These are phyloP conservation scores for Balanococcus diminutus DNA, from an alignment of 2,888 invertebrate species.

Conservation along the genomic window DNA sequence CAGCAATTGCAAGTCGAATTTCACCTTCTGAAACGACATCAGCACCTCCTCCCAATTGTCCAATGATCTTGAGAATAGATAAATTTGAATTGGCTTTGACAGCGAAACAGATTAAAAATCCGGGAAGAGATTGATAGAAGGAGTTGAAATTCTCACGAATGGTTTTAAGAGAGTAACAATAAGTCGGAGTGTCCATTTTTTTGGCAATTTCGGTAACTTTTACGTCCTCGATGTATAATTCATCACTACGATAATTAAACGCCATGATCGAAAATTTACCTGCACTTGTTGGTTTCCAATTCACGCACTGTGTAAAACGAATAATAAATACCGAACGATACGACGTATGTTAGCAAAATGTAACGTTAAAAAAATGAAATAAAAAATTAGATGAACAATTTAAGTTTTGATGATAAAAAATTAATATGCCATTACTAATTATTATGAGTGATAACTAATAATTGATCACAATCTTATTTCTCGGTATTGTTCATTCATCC, in stretches of 20 bases:
- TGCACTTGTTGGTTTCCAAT: background rate
- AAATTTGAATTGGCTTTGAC: slow-evolving; percentile 44
- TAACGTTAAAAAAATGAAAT: background rate
- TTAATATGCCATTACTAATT: background rate
- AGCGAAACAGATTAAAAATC: slow-evolving; percentile 36
- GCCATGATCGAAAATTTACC: background rate
- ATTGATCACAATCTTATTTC: background rate
- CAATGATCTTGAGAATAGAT: slow-evolving; percentile 8
- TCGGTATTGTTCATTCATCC: background rate
- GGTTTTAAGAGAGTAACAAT: slow-evolving; percentile 1
- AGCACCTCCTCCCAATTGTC: slow-evolving; percentile 30
- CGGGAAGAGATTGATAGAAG: background rate
- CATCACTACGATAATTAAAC: slow-evolving; percentile 24
- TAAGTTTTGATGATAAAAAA: background rate
- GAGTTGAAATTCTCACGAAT: slow-evolving; percentile 34
- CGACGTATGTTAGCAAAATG: background rate
- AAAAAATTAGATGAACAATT: background rate
- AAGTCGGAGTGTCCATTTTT: slow-evolving; percentile 1
- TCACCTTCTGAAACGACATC: slow-evolving; percentile 46
- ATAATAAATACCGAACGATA: background rate
- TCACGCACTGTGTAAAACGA: background rate
- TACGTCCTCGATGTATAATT: slow-evolving; percentile 15
- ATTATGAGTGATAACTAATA: background rate
- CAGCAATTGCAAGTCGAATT: background rate
- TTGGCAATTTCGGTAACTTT: background rate